A percentile compares a stretch with the other conserved stretches of the same genome.
These are phyloP conservation scores for Pseudomyrmex sp. DNA, from an alignment of 1,140 invertebrate species.

Conservation along the genomic window DNA sequence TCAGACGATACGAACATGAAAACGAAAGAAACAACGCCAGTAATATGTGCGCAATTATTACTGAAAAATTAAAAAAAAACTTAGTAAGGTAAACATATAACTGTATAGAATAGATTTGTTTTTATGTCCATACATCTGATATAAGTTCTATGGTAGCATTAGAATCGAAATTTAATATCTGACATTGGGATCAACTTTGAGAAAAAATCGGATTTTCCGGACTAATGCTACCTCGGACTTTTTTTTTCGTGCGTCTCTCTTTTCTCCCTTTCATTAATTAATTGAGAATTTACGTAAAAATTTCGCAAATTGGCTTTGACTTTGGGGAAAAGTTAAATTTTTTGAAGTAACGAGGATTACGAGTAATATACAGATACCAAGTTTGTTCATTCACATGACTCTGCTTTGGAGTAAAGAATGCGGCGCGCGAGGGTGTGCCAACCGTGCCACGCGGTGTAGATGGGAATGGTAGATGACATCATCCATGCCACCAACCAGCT, in stretches of 20 bases:
- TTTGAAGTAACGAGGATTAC: slow-evolving; percentile 85
- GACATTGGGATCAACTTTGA: slow-evolving; percentile 60
- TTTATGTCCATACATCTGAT: slow-evolving; percentile 71
- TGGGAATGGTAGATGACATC: slow-evolving; percentile 85
- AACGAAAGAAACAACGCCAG: background rate
- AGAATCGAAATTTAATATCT: slow-evolving; percentile 55
- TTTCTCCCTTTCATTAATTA: slow-evolving; percentile 31
- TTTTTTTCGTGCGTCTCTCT: background rate
- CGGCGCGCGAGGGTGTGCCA: slow-evolving; percentile 85
- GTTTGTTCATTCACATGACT: slow-evolving; percentile 86
- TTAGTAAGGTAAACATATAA: background rate
- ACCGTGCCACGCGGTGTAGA: slow-evolving; percentile 84
- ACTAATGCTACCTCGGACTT: slow-evolving; percentile 65
- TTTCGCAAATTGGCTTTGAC: slow-evolving; percentile 67
- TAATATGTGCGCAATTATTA: background rate
- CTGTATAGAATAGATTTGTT: slow-evolving; percentile 52
- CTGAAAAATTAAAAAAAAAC: background rate
- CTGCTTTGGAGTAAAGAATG: slow-evolving; percentile 86
- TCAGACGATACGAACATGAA: background rate
- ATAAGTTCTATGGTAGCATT: slow-evolving; percentile 63
- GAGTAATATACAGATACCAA: slow-evolving; percentile 86
- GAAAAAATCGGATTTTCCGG: slow-evolving; percentile 35
- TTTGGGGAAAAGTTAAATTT: slow-evolving; percentile 77
- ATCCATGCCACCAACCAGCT: slow-evolving; percentile 85
- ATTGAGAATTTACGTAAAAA: slow-evolving; percentile 46